Evolutionary conservation across 2,888 invertebrate species (phyloP), one percentile per base, ranked within the genome.

Genomic region (Gymnosoma rotundatum): DNA sequence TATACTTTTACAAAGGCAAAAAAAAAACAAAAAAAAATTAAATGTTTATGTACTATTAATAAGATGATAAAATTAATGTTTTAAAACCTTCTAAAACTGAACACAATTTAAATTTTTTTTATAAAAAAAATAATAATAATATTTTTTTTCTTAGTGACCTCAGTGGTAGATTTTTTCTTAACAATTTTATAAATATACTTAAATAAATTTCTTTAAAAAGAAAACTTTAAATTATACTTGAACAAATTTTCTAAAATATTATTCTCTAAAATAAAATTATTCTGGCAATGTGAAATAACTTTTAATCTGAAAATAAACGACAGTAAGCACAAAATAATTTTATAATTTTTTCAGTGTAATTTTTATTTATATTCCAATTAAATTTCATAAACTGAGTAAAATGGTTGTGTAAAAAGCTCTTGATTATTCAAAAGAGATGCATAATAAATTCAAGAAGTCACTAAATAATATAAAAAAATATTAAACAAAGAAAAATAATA

Each of bases 1-100:
- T 90, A 89, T 90, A 90, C 90, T 90, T 90, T 90, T 90, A 90
- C 90, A 90, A 87, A 87, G 81, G 85, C 25, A 76, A 81, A 73
- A 79, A 84, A 70, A 83, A 63, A 66, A n/a, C n/a, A n/a, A 75
- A 83, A 54, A 80, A 21, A 63, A 25, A 67, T 63, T 72, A 56
- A 73, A 70, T 58, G 36, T 70, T 48, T 70, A 64, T 18, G 45
- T n/a, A 45, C 21, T 42, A 45, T 42, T 52, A 52, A 64, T 32
- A 50, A 21, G 36, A 42, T 14, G 58, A 20, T 7, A 38, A 21
- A 63, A 45, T n/a, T n/a, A 18, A 50, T 10, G 21, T 78, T 78
- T 78, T 69, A 61, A 32, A 32, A 54, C 21, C 21, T 32, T 54
- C 52, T 25, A 36, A 18, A 42, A 60, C n/a, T 76, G n/a, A 48